Evolutionary conservation across 2,113 vertebrate genomes (phyloP), one percentile per base, ranked within the genome.

Genomic region (Strix aluco): DNA sequence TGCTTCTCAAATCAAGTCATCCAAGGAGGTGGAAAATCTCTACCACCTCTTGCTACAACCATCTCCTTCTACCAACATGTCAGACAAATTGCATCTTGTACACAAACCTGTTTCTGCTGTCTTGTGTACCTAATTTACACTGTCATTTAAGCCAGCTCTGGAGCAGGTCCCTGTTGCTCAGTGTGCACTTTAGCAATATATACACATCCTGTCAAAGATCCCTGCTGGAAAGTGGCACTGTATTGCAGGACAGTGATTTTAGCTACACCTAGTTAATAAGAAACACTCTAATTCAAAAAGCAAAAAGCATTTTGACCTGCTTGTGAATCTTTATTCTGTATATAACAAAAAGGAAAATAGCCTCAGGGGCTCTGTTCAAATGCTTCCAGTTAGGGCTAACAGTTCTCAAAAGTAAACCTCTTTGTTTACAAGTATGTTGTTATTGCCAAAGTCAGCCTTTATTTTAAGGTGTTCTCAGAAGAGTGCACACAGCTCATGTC

Each of bases 401-500:
- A 51, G 97, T 97, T 97, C 97, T 92, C 69, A 85, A 90, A 94
- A 97, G 84, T 52, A 94, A 96, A 82, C 6, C 83, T 86, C 94
- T 74, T 81, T 95, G 88, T 98, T 98, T 97, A 97, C 96, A 96
- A 97, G 96, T 88, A 87, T 25, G 59, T 63, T 95, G 92, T 93
- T 97, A 94, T 97, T 98, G 97, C 97, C 97, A 97, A 97, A 95
- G 86, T 54, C 81, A 94, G 95, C 88, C 92, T 96, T 97, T 92
- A 86, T 94, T 98, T 97, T 94, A 97, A 97, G 96, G 97, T 96
- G 96, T 94, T 97, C 91, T 91, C 97, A 96, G 93, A 96, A 97
- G 93, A 91, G 73, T 51, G 59, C 81, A 74, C 86, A 92, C 26
- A 78, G 44, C 75, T 97, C 40, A 2, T 21, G 51, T 90, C 95